phyloP scores from a whole-genome alignment of 2,888 invertebrate species.

The Didymodactylos carnosus region DNA sequence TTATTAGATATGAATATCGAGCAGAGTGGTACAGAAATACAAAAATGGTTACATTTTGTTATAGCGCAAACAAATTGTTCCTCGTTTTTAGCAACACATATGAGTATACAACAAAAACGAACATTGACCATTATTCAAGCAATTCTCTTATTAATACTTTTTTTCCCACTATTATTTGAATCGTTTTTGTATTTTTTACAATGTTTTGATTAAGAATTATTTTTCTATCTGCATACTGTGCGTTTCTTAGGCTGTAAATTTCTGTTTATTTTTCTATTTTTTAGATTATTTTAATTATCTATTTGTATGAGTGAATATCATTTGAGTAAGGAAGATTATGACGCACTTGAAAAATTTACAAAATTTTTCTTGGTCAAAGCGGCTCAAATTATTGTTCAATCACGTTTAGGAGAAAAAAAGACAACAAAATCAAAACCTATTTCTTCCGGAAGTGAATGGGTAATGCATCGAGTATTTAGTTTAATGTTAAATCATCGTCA shows the following conservation, averaged over 20 bases:
- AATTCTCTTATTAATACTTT: not conserved
- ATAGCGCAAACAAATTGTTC: not conserved
- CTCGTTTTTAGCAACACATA: not conserved
- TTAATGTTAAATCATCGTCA: too few relatives aligned
- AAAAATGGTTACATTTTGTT: not conserved
- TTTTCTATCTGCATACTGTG: too few relatives aligned
- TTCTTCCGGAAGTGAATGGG: constrained; percentile 26
- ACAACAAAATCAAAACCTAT: constrained; percentile 50
- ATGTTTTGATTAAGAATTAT: not conserved
- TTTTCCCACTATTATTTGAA: not conserved
- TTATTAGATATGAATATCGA: too few relatives aligned
- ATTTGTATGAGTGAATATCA: not conserved
- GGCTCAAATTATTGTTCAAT: constrained; percentile 74
- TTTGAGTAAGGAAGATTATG: constrained; percentile 35
- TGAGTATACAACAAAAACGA: not conserved
- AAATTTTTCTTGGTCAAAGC: constrained; percentile 68
- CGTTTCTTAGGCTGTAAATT: too few relatives aligned
- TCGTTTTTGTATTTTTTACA: not conserved
- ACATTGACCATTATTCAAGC: not conserved
- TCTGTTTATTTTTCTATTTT: not conserved
- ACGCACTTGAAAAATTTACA: constrained; percentile 68
- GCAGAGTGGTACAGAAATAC: too few relatives aligned
- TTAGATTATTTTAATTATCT: not conserved
- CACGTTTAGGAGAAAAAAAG: constrained; percentile 65
- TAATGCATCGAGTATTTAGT: not conserved